Conservation (phyloP, 64 coral and sea anemone species). For the Hydrozoanthus tunicans region DNA sequence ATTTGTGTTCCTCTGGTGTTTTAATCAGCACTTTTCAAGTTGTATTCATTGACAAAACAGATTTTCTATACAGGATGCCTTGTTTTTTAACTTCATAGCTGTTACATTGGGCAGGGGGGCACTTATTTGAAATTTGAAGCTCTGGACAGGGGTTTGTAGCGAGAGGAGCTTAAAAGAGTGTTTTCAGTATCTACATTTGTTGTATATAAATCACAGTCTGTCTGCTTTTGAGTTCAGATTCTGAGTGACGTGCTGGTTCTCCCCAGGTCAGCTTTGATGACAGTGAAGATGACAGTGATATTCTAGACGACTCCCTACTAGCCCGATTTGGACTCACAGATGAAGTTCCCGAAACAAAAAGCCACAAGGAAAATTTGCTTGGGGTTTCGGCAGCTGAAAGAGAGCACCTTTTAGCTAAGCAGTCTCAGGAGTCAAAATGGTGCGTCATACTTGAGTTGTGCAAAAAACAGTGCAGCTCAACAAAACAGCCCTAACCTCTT, state of each 20-base stretch:
- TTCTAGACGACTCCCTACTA: slow-evolving; percentile 76
- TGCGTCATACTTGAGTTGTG: background rate
- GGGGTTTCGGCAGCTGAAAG: slow-evolving; percentile 2
- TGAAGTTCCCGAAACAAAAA: slow-evolving; percentile 25
- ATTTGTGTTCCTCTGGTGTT: no score
- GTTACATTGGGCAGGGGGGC: no score
- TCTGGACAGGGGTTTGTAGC: no score
- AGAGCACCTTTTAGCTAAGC: slow-evolving; percentile 61
- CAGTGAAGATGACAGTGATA: slow-evolving; percentile 45
- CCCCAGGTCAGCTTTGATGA: slow-evolving; percentile 66
- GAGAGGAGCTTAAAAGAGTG: no score
- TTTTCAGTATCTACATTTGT: background rate
- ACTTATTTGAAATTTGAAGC: no score
- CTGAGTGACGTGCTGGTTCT: background rate
- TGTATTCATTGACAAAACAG: no score
- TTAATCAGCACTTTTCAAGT: no score
- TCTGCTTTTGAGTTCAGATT: no score
- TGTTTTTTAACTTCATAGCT: no score
- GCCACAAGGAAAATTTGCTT: background rate
- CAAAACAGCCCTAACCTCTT: background rate
- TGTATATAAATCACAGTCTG: background rate
- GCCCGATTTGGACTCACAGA: slow-evolving; percentile 88
- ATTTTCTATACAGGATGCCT: no score
- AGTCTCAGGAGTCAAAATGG: slow-evolving; percentile 45
- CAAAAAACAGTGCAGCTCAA: background rate